Percentiles rank a stretch among this genome's conserved stretches.
Evolutionary conservation across 1,140 invertebrate genomes (phyloP).

Genomic region (Heliconius nattereri): DNA sequence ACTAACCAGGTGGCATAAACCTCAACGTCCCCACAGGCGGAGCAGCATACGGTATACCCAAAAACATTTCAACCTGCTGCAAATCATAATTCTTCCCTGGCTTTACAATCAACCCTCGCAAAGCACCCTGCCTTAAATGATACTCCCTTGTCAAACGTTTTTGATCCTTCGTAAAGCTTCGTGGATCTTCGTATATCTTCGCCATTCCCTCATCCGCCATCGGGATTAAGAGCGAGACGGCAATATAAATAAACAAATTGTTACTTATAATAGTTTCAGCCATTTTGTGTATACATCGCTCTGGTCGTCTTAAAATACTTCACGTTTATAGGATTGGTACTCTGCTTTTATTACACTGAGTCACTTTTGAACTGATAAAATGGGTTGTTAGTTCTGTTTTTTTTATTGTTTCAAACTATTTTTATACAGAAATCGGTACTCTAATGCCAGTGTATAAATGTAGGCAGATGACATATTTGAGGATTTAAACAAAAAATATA

Average conservation of each 20-base stretch:
- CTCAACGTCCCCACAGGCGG: constrained; percentile 90
- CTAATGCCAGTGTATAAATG: not conserved
- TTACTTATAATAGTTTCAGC: constrained; percentile 67
- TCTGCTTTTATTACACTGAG: constrained; percentile 54
- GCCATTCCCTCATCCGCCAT: constrained; percentile 60
- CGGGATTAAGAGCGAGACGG: constrained; percentile 69
- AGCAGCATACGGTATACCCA: constrained; percentile 94
- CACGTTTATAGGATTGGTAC: constrained; percentile 52
- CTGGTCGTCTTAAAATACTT: constrained; percentile 69
- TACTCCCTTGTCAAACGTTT: constrained; percentile 76
- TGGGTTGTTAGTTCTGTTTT: not conserved
- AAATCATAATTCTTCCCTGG: constrained; percentile 80
- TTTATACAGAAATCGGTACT: not conserved
- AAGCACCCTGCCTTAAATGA: constrained; percentile 80
- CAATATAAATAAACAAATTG: constrained; percentile 77
- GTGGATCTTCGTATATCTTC: constrained; percentile 64
- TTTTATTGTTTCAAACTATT: not conserved
- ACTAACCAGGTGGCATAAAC: constrained; percentile 91
- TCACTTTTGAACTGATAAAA: constrained; percentile 44
- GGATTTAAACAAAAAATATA: not conserved
- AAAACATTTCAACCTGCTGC: constrained; percentile 83
- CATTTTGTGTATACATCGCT: constrained; percentile 70
- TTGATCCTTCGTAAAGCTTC: constrained; percentile 64
- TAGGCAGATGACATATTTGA: not conserved
- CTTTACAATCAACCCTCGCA: constrained; percentile 83